Percentiles rank a stretch among this genome's conserved stretches.
Conservation (phyloP, 1,140 invertebrate species). For the Conopomorpha cramerella region DNA sequence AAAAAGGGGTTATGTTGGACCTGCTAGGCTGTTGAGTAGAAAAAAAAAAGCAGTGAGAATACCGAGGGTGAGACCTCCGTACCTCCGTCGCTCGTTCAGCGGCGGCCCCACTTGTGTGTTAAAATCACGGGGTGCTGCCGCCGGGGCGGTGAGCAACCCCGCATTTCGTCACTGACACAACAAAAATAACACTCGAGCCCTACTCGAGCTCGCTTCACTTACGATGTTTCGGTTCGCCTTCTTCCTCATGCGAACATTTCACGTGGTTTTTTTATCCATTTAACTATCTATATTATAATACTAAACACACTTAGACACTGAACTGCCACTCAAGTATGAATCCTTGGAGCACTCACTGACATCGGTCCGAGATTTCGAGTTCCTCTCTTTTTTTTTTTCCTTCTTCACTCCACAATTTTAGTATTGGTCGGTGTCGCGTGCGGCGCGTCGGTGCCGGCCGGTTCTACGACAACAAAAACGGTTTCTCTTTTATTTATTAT, state of each 20-base stretch:
- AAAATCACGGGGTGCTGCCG: conserved; percentile 24
- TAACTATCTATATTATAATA: conserved; percentile 47
- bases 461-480: conserved; percentile 19
- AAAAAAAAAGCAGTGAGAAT: conserved; percentile 37
- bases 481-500: conserved; percentile 3
- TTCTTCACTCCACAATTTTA: conserved; percentile 13
- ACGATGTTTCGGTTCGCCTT: conserved; percentile 52
- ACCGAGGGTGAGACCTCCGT: conserved; percentile 45
- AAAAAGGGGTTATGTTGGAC: conserved; percentile 35
- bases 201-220: conserved; percentile 32
- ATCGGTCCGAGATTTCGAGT: conserved; percentile 25
- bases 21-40: conserved; percentile 23
- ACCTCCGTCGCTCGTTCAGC: conserved; percentile 44
- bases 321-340: conserved; percentile 27
- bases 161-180: conserved; percentile 35
- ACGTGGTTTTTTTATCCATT: conserved; percentile 45
- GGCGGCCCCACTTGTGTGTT: conserved; percentile 29
- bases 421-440: conserved; percentile 42
- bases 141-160: conserved; percentile 41
- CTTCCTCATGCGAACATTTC: conserved; percentile 58
- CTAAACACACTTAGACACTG: conserved; percentile 23
- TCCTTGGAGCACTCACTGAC: conserved; percentile 33
- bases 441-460: conserved; percentile 30
- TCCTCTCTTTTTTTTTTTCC: conserved; percentile 51
- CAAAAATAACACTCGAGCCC: conserved; percentile 29